Percentiles rank a stretch among this genome's conserved stretches.
Conservation (phyloP, 2,888 invertebrate genomes). For the Oscheius myriophilus region DNA sequence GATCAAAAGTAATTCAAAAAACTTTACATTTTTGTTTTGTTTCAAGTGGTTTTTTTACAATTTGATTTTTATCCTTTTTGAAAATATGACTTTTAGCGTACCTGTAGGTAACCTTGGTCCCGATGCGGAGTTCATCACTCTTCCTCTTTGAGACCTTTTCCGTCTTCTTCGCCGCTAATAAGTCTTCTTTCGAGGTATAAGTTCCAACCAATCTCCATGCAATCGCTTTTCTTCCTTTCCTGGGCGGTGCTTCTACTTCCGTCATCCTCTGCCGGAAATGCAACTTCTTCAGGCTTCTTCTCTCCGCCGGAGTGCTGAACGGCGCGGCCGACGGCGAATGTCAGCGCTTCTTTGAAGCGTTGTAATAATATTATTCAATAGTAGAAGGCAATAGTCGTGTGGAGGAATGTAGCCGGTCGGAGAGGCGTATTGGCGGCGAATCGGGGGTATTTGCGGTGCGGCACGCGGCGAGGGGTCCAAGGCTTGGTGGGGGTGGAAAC, state of each 20-base stretch:
- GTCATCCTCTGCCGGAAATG: background rate
- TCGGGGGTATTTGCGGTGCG: slow-evolving; percentile 22
- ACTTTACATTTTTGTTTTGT: too few relatives aligned
- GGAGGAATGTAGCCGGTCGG: too few relatives aligned
- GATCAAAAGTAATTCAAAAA: too few relatives aligned
- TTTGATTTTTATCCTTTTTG: too few relatives aligned
- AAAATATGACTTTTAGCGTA: background rate
- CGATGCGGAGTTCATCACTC: slow-evolving; percentile 8
- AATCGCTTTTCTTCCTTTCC: slow-evolving; percentile 18
- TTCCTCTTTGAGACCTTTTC: slow-evolving; percentile 26
- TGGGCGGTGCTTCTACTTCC: slow-evolving; percentile 17
- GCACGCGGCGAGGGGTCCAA: slow-evolving; percentile 19
- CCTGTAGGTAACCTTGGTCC: slow-evolving; percentile 24
- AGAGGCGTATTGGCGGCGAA: background rate
- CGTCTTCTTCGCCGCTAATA: slow-evolving; percentile 7
- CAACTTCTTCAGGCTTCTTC: too few relatives aligned
- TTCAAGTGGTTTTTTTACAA: too few relatives aligned
- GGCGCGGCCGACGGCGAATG: too few relatives aligned
- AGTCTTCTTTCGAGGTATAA: slow-evolving; percentile 9
- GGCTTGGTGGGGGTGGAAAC: slow-evolving; percentile 9
- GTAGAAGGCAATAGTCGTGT: too few relatives aligned
- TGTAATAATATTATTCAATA: too few relatives aligned
- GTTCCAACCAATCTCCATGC: slow-evolving; percentile 15
- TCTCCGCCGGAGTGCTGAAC: too few relatives aligned
- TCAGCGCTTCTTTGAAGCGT: too few relatives aligned